phyloP scores from a whole-genome alignment of 2,113 vertebrate species.

The Mastomys natalensis region DNA sequence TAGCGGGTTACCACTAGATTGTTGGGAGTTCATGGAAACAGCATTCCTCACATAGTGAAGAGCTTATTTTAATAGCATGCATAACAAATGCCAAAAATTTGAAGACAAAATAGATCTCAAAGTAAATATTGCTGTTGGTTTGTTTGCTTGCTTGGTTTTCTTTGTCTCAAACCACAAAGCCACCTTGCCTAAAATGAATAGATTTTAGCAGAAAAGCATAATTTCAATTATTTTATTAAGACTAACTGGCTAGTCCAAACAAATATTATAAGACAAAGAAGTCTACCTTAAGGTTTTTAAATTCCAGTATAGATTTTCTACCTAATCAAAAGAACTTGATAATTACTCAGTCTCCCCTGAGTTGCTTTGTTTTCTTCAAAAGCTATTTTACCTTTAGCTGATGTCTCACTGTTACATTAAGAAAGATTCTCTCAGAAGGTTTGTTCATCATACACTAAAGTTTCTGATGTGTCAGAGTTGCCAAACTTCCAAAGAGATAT shows the following conservation, averaged over 20 bases:
- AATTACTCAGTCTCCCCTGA: slow-evolving; percentile 32
- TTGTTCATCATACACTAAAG: not conserved
- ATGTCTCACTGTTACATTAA: slow-evolving; percentile 53
- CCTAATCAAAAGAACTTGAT: slow-evolving; percentile 62
- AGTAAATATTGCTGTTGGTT: not conserved
- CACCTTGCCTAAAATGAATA: not conserved
- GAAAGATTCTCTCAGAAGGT: slow-evolving; percentile 10
- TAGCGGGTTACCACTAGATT: not conserved
- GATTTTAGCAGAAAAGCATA: not conserved
- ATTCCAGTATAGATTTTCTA: slow-evolving; percentile 37
- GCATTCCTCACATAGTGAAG: not conserved
- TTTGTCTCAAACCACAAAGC: not conserved
- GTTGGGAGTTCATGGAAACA: not conserved
- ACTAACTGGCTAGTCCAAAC: slow-evolving; percentile 8
- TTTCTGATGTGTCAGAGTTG: not conserved
- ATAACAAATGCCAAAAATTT: not conserved
- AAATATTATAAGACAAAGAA: slow-evolving; percentile 45
- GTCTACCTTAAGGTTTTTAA: slow-evolving; percentile 55
- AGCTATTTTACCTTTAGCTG: slow-evolving; percentile 52
- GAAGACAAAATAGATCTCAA: slow-evolving; percentile 4
- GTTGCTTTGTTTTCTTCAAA: slow-evolving; percentile 55
- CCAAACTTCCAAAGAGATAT: not conserved
- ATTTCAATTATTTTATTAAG: slow-evolving; percentile 48
- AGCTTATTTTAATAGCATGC: not conserved
- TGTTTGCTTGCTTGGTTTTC: slow-evolving; percentile 34